Percentiles rank a stretch among this genome's conserved stretches.
Conservation (phyloP, 2,888 invertebrate genomes). For the Cantharis rufa region DNA sequence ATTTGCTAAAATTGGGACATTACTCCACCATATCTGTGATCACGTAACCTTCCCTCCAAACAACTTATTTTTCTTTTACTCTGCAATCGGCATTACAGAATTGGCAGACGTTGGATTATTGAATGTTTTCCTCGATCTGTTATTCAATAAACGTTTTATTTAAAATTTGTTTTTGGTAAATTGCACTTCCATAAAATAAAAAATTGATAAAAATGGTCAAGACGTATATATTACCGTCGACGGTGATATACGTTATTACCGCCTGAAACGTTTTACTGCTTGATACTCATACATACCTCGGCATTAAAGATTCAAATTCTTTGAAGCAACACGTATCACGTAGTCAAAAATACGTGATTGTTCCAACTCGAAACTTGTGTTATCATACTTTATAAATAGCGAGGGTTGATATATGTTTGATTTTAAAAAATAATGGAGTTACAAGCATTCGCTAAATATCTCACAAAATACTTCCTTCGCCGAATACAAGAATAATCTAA, state of each 20-base stretch:
- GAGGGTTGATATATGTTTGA: neutral
- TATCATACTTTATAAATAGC: neutral
- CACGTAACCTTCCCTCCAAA: neutral
- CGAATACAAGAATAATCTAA: neutral
- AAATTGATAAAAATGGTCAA: slow-evolving; percentile 1
- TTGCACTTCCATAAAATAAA: neutral
- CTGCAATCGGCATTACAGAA: neutral
- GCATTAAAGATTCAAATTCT: slow-evolving; percentile 1
- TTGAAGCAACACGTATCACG: neutral
- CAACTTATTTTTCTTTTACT: neutral
- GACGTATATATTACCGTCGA: neutral
- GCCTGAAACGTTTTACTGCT: neutral
- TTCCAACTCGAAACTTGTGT: neutral
- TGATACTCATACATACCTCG: neutral
- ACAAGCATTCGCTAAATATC: neutral
- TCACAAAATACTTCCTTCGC: neutral
- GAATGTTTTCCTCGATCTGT: neutral
- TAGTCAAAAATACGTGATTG: slow-evolving; percentile 3
- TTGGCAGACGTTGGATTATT: neutral
- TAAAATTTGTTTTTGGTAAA: neutral
- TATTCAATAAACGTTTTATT: neutral
- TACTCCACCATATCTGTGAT: neutral
- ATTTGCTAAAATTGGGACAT: no score
- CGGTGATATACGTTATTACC: neutral
- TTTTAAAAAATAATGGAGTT: neutral